Base-by-base conservation (phyloP, 2,797 vertebrate genomes). In the Oophaga sylvatica region DNA sequence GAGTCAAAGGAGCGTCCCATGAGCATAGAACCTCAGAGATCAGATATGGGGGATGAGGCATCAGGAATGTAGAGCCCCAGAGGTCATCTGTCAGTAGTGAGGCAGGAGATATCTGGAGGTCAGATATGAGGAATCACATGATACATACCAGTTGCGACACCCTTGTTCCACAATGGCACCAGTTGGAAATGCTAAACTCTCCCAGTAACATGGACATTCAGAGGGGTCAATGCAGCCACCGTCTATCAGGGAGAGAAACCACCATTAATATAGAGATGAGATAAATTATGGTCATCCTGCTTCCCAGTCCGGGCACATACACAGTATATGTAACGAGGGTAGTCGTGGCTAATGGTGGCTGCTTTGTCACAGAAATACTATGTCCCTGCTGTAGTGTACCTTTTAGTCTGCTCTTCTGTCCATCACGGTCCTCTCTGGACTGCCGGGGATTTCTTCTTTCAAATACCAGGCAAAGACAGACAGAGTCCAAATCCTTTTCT, bases 121-220 rank as follows among this genome's bases (percentile, higher is more conserved):
- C 8, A 65, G 7, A 65, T 65, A 65, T n/a, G 62, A 65, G 22
- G 22, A 65, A n/a, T 73, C 17, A 19, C 1, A 56, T 31, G 26
- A 29, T 9, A 56, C 96, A 90, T 82, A 98, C 97, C 97, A 98
- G 94, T 97, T 97, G 91, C 95, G 94, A 80, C 97, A 97, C 89
- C 94, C 92, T 31, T 95, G 95, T 84, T 82, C 93, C 84, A 97
- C 90, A 10, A 57, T 68, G 0, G 96, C 89, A 1, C 95, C 96
- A 0, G 95, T 91, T 0, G 96, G 97, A 92, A 97, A 98, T 88
- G 95, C 87, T 8, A 94, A 94, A 17, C 93, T 95, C 0, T 95
- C 93, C 96, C 94, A 97, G 88, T 95, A 95, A 90, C 97, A 98
- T 0, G 97, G 96, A 90, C 97, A 98, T 88, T 94, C 91, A 0